Percentiles rank a stretch among this genome's conserved stretches.
phyloP scores from a whole-genome alignment of 2,113 vertebrate species.

The Heterotilapia buettikoferi region DNA sequence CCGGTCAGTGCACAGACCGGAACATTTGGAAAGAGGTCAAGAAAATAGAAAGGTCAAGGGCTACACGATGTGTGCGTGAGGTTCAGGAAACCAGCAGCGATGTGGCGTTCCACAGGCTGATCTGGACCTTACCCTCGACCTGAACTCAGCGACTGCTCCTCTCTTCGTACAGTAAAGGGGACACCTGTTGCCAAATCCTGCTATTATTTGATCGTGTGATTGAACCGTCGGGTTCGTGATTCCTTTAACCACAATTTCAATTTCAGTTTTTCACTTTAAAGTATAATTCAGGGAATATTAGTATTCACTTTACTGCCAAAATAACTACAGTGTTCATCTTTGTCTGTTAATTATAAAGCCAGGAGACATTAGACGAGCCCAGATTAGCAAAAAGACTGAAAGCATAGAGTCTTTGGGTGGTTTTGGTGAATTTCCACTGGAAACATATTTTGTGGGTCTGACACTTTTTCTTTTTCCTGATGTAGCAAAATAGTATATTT shows the following conservation, averaged over 20 bases:
- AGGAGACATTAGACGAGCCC: background rate
- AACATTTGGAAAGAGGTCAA: slow-evolving; percentile 63
- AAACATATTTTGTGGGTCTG: background rate
- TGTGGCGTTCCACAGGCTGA: slow-evolving; percentile 83
- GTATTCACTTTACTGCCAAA: background rate
- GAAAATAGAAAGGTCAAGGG: slow-evolving; percentile 59
- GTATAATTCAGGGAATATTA: background rate
- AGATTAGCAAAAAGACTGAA: background rate
- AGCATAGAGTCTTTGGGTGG: background rate
- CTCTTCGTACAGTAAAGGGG: background rate
- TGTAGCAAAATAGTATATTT: background rate
- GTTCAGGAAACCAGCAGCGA: slow-evolving; percentile 67
- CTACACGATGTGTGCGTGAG: slow-evolving; percentile 73
- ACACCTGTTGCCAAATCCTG: background rate
- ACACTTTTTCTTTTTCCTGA: background rate
- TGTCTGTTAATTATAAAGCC: background rate
- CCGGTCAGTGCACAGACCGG: slow-evolving; percentile 38
- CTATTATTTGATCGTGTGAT: background rate
- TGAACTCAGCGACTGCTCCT: slow-evolving; percentile 40
- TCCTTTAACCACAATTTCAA: background rate
- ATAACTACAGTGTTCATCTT: background rate
- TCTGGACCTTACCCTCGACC: slow-evolving; percentile 81
- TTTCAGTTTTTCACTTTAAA: background rate
- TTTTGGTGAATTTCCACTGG: background rate
- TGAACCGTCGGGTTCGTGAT: background rate